phyloP scores from a whole-genome alignment of 64 coral and sea anemone genomes.

The Montipora sp. region DNA sequence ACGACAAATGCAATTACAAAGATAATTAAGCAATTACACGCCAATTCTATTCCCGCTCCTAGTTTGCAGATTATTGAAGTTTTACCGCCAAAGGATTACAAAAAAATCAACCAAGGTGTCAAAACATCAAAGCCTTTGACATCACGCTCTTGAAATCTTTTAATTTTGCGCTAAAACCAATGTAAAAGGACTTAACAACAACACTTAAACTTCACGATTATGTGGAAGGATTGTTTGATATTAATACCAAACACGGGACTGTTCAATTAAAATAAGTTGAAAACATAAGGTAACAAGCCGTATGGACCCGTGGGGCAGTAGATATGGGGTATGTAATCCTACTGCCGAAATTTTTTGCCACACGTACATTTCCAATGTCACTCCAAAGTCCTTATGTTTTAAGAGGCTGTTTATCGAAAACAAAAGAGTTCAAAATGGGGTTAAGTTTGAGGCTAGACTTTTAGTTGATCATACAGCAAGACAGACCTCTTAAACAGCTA shows the following conservation, averaged over 20 bases:
- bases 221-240: not conserved
- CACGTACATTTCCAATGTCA: conserved; percentile 15
- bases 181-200: not conserved
- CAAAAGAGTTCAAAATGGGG: conserved; percentile 26
- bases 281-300: not conserved
- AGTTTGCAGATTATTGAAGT: conserved; percentile 64
- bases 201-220: not conserved
- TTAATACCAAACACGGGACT: not conserved
- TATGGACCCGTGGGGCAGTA: not conserved
- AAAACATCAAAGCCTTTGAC: conserved; percentile 16
- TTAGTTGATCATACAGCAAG: not conserved
- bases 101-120: conserved; percentile 35
- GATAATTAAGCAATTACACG: conserved; percentile 84
- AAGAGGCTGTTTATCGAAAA: conserved; percentile 60
- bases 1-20: conserved; percentile 63
- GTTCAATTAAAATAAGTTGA: not conserved
- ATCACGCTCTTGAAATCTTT: conserved; percentile 3
- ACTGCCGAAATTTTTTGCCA: not conserved
- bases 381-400: not conserved
- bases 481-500: conserved; percentile 9
- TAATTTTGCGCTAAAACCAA: conserved; percentile 20
- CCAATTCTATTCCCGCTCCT: conserved; percentile 20
- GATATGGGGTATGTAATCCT: conserved; percentile 21
- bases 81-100: conserved; percentile 18
- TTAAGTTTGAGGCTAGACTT: conserved; percentile 20